phyloP scores from a whole-genome alignment of 2,888 invertebrate species.

The Apodemia duryi region DNA sequence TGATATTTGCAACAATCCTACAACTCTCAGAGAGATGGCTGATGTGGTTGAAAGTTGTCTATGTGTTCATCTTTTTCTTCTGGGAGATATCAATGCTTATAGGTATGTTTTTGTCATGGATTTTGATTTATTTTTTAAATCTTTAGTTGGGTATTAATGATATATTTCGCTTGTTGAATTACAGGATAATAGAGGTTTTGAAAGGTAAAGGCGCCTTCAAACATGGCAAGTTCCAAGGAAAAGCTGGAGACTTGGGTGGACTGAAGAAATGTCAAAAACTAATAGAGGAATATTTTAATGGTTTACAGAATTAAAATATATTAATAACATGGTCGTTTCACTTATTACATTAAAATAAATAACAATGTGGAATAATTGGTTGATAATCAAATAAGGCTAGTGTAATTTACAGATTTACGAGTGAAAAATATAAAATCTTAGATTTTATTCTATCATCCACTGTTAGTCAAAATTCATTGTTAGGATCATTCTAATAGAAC shows the following conservation, averaged over 20 bases:
- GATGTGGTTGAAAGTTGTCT: too few relatives aligned
- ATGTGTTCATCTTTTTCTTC: too few relatives aligned
- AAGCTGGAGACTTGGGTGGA: slow-evolving; percentile 83
- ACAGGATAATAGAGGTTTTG: slow-evolving; percentile 82
- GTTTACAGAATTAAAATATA: slow-evolving; percentile 24
- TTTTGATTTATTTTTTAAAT: slow-evolving; percentile 8
- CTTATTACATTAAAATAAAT: slow-evolving; percentile 6
- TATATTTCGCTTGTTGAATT: slow-evolving; percentile 35
- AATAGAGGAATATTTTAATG: slow-evolving; percentile 79
- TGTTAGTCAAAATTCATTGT: too few relatives aligned
- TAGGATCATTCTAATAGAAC: too few relatives aligned
- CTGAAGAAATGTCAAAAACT: slow-evolving; percentile 81
- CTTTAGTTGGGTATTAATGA: background rate
- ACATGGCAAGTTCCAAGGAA: slow-evolving; percentile 86
- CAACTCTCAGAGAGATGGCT: too few relatives aligned
- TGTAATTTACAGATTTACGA: too few relatives aligned
- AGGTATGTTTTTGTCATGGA: too few relatives aligned
- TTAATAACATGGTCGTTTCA: background rate
- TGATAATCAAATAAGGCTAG: too few relatives aligned
- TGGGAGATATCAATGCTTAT: too few relatives aligned
- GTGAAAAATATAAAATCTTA: too few relatives aligned
- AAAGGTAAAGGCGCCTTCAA: slow-evolving; percentile 89
- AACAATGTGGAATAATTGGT: background rate
- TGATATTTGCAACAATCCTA: too few relatives aligned
- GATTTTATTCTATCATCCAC: too few relatives aligned